These are phyloP conservation scores for Ferdinandea cuprea DNA, from an alignment of 2,888 invertebrate species.

Conservation along the genomic window DNA sequence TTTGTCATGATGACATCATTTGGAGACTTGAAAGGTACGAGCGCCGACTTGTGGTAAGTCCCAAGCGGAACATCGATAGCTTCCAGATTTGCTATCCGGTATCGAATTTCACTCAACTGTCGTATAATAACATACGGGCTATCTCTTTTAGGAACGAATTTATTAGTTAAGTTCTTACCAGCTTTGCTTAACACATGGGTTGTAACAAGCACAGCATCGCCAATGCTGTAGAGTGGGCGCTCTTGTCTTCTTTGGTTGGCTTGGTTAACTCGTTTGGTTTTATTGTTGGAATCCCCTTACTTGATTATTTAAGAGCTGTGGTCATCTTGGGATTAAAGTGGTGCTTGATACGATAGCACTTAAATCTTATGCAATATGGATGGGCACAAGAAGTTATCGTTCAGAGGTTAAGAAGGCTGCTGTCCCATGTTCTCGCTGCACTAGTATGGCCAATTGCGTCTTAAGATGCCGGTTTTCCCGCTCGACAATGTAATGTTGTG, in stretches of 20 bases:
- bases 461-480: too few species aligned
- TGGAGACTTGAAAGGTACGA: constrained; percentile 59
- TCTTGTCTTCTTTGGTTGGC: background rate
- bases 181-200: too few species aligned
- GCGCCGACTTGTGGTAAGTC: constrained; percentile 78
- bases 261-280: background rate
- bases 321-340: too few species aligned
- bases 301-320: background rate
- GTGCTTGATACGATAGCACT: too few species aligned
- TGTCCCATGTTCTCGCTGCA: too few species aligned
- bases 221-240: background rate
- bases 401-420: too few species aligned
- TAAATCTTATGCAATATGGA: too few species aligned
- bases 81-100: background rate
- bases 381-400: too few species aligned
- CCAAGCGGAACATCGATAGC: constrained; percentile 34
- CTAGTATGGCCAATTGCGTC: too few species aligned
- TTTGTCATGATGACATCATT: background rate
- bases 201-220: background rate
- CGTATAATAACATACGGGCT: background rate
- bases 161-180: too few species aligned
- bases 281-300: background rate
- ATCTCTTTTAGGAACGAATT: too few species aligned
- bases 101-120: background rate
- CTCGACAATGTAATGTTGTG: constrained; percentile 9